Base-by-base conservation (phyloP, 2,888 invertebrate species). In the Ophioninae sp. region DNA sequence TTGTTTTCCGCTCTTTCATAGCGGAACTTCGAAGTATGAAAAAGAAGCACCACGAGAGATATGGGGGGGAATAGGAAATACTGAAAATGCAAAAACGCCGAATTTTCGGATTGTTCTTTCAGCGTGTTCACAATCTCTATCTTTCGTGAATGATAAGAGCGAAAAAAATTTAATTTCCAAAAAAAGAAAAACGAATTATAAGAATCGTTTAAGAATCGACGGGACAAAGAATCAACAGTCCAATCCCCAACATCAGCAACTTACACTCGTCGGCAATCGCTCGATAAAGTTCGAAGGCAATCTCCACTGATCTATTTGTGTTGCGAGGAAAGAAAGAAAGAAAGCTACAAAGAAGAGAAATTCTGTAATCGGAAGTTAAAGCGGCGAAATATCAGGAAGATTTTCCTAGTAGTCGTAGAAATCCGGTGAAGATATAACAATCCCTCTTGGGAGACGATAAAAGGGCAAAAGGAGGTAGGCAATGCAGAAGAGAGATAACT, bases 391-490 rank as follows among this genome's bases (percentile, higher is more conserved):
- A 68, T 74, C 22, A 56, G 41, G 23, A 59, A 63, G 78, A 61
- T 64, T 73, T 69, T 74, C 41, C 78, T 20, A 37, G 65, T 74
- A 51, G 69, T 59, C 51, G 67, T 74, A 78, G 81, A 81, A 69
- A 75, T 20, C 75, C 61, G 56, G 39, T 59, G 75, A 84, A 67
- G 67, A 84, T 75, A 78, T 67, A 56, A 59, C 61, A 75, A 71
- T 81, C 67, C 75, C 83, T 79, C 83, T 63, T 75, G 74, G 71
- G 68, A 73, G 5, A 22, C 37, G 41, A 39, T 13, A 22, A 68
- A 44, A 22, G 51, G 61, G 51, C 10, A 44, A 30, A 79, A 58
- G 44, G 37, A 67, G n/a, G 9, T 6, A n/a, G 0, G 39, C n/a
- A 0, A 6, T 1, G 37, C 13, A 39, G 23, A 59, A 23, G 9